These are phyloP conservation scores for Orussus abietinus DNA, from an alignment of 1,140 invertebrate genomes.

Conservation along the genomic window DNA sequence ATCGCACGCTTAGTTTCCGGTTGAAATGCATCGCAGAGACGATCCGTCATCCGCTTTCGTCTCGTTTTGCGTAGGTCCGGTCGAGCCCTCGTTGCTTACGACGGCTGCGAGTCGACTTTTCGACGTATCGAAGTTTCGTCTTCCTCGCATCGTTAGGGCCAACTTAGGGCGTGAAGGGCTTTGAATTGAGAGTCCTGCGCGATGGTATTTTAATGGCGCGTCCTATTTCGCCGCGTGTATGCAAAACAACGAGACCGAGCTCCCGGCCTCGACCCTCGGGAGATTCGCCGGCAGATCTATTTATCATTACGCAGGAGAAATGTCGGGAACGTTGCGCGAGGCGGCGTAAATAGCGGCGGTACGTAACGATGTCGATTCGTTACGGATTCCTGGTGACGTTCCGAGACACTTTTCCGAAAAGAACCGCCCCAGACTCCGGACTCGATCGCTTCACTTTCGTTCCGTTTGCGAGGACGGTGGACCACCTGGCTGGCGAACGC, in stretches of 20 bases:
- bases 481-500: no score
- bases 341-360: background rate
- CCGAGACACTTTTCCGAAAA: no score
- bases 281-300: background rate
- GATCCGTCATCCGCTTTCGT: conserved; percentile 49
- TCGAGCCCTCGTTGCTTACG: background rate
- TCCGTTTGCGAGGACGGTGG: no score
- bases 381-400: no score
- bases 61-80: conserved; percentile 34
- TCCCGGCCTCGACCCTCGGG: no score
- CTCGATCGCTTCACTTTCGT: no score
- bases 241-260: conserved; percentile 15
- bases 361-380: conserved; percentile 40
- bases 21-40: conserved; percentile 43
- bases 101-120: conserved; percentile 7
- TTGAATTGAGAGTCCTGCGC: conserved; percentile 6
- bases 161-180: conserved; percentile 6
- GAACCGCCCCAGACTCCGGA: no score
- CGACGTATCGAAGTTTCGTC: background rate
- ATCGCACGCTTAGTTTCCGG: conserved; percentile 42
- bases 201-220: conserved; percentile 24
- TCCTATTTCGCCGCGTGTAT: background rate
- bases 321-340: background rate
- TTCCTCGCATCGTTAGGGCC: conserved; percentile 18
- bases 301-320: background rate